These are phyloP conservation scores for Scotopteryx bipunctaria DNA, from an alignment of 2,888 invertebrate genomes.

Conservation along the genomic window DNA sequence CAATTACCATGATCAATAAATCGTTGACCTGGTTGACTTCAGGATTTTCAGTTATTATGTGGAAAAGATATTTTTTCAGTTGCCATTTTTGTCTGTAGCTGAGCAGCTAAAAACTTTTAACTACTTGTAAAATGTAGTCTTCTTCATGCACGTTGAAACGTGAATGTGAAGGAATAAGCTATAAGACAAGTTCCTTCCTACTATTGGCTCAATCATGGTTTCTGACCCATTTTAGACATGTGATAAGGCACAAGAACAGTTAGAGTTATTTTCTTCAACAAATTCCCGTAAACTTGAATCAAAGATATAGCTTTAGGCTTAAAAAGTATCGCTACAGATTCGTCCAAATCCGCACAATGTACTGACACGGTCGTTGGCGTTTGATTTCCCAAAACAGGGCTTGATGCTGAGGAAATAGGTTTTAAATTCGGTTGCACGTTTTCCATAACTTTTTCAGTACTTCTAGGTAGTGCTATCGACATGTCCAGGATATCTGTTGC, in stretches of 20 bases:
- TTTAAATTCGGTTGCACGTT: slow-evolving; percentile 30
- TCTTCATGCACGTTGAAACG: too few relatives aligned
- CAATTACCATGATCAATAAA: too few relatives aligned
- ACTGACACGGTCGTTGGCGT: slow-evolving; percentile 37
- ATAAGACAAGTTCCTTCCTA: too few relatives aligned
- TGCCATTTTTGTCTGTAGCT: too few relatives aligned
- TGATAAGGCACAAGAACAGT: slow-evolving; percentile 58
- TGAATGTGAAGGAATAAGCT: too few relatives aligned
- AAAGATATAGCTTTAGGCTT: slow-evolving; percentile 55
- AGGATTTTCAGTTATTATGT: too few relatives aligned
- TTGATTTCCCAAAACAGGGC: slow-evolving; percentile 36
- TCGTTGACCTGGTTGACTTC: too few relatives aligned
- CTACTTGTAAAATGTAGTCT: too few relatives aligned
- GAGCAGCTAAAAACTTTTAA: too few relatives aligned
- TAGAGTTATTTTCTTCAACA: slow-evolving; percentile 52
- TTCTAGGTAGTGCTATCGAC: slow-evolving; percentile 33
- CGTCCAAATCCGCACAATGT: slow-evolving; percentile 41
- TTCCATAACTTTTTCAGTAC: slow-evolving; percentile 19
- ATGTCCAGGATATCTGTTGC: slow-evolving; percentile 54
- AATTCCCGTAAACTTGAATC: slow-evolving; percentile 51
- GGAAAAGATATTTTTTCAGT: too few relatives aligned
- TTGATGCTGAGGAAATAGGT: slow-evolving; percentile 31
- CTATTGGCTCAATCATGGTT: background rate
- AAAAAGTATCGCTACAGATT: slow-evolving; percentile 48
- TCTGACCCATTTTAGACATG: slow-evolving; percentile 43